Conservation (phyloP, 1,140 invertebrate genomes). For the Drosophila watanabei region DNA sequence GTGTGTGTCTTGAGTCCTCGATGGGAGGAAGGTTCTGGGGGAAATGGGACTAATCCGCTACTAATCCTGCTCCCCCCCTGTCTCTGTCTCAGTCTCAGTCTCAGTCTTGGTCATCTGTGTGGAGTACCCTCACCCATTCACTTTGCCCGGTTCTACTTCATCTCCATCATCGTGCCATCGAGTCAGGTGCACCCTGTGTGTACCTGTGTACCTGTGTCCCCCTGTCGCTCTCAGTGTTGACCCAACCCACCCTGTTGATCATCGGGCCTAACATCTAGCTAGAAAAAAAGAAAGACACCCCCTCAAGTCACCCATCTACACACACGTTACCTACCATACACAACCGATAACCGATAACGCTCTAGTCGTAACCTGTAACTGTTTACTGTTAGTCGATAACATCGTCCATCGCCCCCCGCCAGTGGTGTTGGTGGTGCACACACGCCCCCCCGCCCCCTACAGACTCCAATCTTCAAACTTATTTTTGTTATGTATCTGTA, state of each 20-base stretch:
- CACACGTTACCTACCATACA: not conserved
- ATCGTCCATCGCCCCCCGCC: constrained; percentile 10
- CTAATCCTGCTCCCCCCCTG: not conserved
- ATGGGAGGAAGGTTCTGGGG: not conserved
- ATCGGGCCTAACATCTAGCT: constrained; percentile 22
- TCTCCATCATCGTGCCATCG: not conserved
- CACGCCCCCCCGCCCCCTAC: not conserved
- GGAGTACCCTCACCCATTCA: constrained; percentile 9
- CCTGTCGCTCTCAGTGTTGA: constrained; percentile 17
- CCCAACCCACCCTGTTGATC: not conserved
- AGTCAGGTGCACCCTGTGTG: not conserved
- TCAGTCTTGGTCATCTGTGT: constrained; percentile 16
- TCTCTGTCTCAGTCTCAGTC: not conserved
- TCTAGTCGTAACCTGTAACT: constrained; percentile 35
- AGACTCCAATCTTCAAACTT: not conserved
- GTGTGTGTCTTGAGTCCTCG: not conserved
- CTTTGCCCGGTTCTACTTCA: not conserved
- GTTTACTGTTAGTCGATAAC: constrained; percentile 51
- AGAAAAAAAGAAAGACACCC: constrained; percentile 1
- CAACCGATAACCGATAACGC: constrained; percentile 29
- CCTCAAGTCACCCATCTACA: not conserved
- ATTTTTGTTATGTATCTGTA: constrained; percentile 42
- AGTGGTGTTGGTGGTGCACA: constrained; percentile 33
- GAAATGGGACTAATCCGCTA: constrained; percentile 1
- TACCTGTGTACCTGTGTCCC: constrained; percentile 2